A percentile compares a stretch with the other conserved stretches of the same genome.
These are phyloP conservation scores for Sitophilus oryzae DNA, from an alignment of 1,140 invertebrate genomes.

Conservation along the genomic window DNA sequence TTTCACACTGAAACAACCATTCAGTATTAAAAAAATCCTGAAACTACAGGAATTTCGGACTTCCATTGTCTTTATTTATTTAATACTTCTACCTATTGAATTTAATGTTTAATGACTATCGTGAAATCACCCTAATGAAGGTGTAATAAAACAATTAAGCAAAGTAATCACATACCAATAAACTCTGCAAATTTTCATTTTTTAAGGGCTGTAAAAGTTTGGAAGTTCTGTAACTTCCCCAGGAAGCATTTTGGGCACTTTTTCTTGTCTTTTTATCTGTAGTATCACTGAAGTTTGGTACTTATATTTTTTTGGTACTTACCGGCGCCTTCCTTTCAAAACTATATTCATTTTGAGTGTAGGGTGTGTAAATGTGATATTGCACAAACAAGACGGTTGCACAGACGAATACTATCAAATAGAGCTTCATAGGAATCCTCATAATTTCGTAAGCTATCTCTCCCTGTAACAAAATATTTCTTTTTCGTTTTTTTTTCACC, in stretches of 20 bases:
- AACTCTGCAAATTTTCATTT: too few relatives aligned
- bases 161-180: too few relatives aligned
- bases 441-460: conserved; percentile 34
- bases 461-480: conserved; percentile 29
- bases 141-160: not conserved
- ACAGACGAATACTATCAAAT: conserved; percentile 38
- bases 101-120: conserved; percentile 15
- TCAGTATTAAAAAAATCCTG: too few relatives aligned
- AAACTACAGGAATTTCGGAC: too few relatives aligned
- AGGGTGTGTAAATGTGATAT: conserved; percentile 28
- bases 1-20: conserved; percentile 25
- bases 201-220: too few relatives aligned
- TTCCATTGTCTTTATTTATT: too few relatives aligned
- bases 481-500: too few relatives aligned
- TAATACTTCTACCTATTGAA: too few relatives aligned
- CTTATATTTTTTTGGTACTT: conserved; percentile 12
- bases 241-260: too few relatives aligned
- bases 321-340: conserved; percentile 25
- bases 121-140: not conserved
- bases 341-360: conserved; percentile 16
- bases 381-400: conserved; percentile 32
- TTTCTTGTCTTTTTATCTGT: too few relatives aligned
- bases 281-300: too few relatives aligned
- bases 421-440: conserved; percentile 39
- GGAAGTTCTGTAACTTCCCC: too few relatives aligned